A percentile compares a stretch with the other conserved stretches of the same genome.
Evolutionary conservation across 30 jellyfish, hydroid and myxozoan species (phyloP).

Genomic region (Turritopsis rubra): DNA sequence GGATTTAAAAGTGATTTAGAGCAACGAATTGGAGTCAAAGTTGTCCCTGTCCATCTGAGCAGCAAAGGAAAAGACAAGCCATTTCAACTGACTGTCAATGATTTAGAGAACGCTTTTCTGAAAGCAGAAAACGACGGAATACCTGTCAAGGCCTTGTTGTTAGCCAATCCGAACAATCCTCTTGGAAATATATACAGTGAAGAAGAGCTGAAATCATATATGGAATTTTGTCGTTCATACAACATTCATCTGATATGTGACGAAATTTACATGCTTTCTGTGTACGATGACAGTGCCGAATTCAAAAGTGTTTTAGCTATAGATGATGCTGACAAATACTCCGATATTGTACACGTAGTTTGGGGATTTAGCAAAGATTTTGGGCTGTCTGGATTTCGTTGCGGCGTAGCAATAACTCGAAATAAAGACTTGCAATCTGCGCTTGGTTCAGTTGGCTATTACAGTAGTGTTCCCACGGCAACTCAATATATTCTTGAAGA

Average conservation of each 20-base stretch:
- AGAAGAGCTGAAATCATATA: conserved; percentile 21
- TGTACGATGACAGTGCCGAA: conserved; percentile 29
- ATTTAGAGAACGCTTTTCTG: conserved; percentile 45
- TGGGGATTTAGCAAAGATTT: conserved; percentile 89
- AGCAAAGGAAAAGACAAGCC: conserved; percentile 11
- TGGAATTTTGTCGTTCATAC: conserved; percentile 38
- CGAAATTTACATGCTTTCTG: conserved; percentile 59
- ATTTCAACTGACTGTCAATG: conserved; percentile 48
- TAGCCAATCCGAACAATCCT: conserved; percentile 73
- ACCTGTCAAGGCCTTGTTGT: conserved; percentile 37
- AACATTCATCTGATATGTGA: conserved; percentile 56
- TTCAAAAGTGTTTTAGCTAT: conserved; percentile 32
- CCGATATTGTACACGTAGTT: conserved; percentile 40
- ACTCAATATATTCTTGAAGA: conserved; percentile 41
- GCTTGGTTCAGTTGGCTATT: conserved; percentile 38
- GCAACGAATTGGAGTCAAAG: conserved; percentile 32
- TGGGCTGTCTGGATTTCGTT: conserved; percentile 68
- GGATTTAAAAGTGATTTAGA: conserved; percentile 46
- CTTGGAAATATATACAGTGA: conserved; percentile 54
- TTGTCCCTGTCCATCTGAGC: conserved; percentile 40
- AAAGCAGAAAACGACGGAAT: conserved; percentile 27
- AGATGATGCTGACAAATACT: conserved; percentile 26
- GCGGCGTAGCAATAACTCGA: conserved; percentile 60
- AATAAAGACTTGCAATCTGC: conserved; percentile 38
- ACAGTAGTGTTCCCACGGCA: conserved; percentile 52